Base-by-base conservation (phyloP, 2,113 vertebrate genomes). In the Phaethornis superciliosus region DNA sequence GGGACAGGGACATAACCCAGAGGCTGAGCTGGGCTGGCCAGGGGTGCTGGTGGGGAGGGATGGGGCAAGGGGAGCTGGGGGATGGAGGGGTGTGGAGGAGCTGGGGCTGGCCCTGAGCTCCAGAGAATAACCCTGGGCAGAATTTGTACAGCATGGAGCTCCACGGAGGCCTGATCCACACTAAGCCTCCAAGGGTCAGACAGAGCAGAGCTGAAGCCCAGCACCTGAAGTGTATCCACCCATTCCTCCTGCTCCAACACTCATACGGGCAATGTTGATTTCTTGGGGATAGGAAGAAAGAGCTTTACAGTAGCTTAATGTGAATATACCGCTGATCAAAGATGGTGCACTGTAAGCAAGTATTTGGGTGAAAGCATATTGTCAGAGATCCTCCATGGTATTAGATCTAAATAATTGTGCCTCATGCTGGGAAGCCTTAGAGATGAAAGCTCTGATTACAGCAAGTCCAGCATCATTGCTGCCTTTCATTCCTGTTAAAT, bases 401-500 rank as follows among this genome's bases (percentile, higher is more conserved):
- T 3, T 54, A 80, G 63, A 79, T 76, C 91, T 76, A 75, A 95
- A 77, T 86, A 92, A 95, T 56, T 86, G 65, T 77, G 92, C 88
- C 89, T 88, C 88, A 83, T 16, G 85, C 91, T 70, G 93, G 59
- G 87, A 83, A 85, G 81, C 85, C 88, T 91, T 94, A 94, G 89
- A 92, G 83, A 78, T 47, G 70, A 95, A 93, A 94, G 89, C 52
- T 51, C 71, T 78, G 84, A 95, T 89, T 94, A 80, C 37, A 96
- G 93, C 40, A 85, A 85, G 54, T 27, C 68, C 88, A 74, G 55
- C 47, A 27, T 54, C 75, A 74, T 23, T 72, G 52, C 70, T 97
- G 90, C 69, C 93, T 92, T 90, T 94, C 35, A 60, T 44, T 96
- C 62, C 92, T 94, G 95, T 93, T 96, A 95, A 95, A 78, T 65